Conservation (phyloP, 2,113 vertebrate genomes). For the Beaufortia kweichowensis region DNA sequence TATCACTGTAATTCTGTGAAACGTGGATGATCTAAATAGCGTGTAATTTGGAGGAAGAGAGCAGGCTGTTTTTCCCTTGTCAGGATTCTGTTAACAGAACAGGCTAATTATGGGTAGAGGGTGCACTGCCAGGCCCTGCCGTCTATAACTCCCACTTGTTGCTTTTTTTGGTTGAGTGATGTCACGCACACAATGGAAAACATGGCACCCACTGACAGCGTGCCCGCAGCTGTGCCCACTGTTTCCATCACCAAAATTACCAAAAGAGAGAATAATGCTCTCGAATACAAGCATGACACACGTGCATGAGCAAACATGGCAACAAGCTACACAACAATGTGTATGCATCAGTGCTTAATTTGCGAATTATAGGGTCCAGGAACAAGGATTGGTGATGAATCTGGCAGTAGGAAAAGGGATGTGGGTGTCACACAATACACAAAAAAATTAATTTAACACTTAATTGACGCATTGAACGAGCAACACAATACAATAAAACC, state of each 20-base stretch:
- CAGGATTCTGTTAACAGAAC: constrained; percentile 48
- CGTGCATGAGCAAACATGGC: neutral
- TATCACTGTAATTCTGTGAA: constrained; percentile 22
- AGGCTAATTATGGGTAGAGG: constrained; percentile 47
- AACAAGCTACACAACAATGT: neutral
- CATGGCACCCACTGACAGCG: constrained; percentile 24
- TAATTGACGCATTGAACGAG: neutral
- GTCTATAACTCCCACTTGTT: constrained; percentile 47
- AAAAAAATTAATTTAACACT: neutral
- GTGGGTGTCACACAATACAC: too few relatives aligned
- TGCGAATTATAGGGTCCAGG: neutral
- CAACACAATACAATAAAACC: neutral
- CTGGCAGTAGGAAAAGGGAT: too few relatives aligned
- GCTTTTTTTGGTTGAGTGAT: constrained; percentile 51
- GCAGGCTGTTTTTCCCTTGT: constrained; percentile 36
- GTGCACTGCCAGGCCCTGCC: constrained; percentile 37
- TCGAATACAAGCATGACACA: neutral
- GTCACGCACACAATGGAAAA: constrained; percentile 39
- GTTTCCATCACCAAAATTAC: constrained; percentile 14
- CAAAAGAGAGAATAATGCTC: neutral
- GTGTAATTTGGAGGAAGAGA: constrained; percentile 51
- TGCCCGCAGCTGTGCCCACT: constrained; percentile 37
- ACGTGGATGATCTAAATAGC: constrained; percentile 34
- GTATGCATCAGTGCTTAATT: neutral
- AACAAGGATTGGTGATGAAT: neutral